These are phyloP conservation scores for Ophion slaviceki DNA, from an alignment of 2,888 invertebrate genomes.

Conservation along the genomic window DNA sequence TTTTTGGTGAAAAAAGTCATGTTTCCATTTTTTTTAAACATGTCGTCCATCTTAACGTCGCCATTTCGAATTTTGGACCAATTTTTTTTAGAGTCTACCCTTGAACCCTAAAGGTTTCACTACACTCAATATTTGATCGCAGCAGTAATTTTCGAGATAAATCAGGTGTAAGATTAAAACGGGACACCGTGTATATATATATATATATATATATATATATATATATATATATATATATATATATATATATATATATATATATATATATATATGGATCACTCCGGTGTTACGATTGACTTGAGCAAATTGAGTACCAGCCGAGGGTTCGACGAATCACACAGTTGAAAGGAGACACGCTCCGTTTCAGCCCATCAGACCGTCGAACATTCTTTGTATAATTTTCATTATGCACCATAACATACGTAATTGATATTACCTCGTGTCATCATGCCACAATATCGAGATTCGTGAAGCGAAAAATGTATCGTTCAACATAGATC, in stretches of 20 bases:
- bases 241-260: slow-evolving; percentile 54
- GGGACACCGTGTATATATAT: no score
- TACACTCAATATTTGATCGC: no score
- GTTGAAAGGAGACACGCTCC: slow-evolving; percentile 69
- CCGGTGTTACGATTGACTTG: slow-evolving; percentile 72
- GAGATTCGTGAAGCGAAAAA: slow-evolving; percentile 54
- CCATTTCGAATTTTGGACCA: no score
- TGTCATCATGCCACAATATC: slow-evolving; percentile 64
- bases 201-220: slow-evolving; percentile 63
- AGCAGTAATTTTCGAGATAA: no score
- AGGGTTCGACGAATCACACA: slow-evolving; percentile 48
- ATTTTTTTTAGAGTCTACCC: no score
- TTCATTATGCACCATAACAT: slow-evolving; percentile 59
- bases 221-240: slow-evolving; percentile 34
- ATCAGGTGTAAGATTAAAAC: no score
- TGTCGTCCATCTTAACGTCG: no score
- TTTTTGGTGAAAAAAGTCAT: no score
- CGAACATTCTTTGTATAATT: slow-evolving; percentile 63
- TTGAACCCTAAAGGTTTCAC: no score
- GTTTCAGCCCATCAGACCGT: slow-evolving; percentile 72
- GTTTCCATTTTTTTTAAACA: no score
- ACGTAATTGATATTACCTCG: slow-evolving; percentile 42
- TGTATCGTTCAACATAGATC: not conserved
- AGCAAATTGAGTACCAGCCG: slow-evolving; percentile 72
- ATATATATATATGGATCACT: slow-evolving; percentile 72